Base-by-base conservation (phyloP, 1,140 invertebrate species). In the Acromyrmex heyeri region DNA sequence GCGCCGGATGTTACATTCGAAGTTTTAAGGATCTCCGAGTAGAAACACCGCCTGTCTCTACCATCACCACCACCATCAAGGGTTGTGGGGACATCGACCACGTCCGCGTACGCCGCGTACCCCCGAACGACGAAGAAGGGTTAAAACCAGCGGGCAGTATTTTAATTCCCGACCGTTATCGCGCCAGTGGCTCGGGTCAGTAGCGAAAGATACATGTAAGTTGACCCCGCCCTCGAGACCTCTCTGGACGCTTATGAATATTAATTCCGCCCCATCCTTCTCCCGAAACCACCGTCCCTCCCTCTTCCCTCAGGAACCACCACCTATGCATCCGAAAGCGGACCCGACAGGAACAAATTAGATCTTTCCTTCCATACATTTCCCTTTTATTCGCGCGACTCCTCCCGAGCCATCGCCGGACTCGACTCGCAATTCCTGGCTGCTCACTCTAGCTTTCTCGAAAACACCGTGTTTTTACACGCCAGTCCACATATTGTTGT, bases 281-380 rank as follows among this genome's bases (percentile, higher is more conserved):
- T 64, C 62, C 30, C 64, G 48, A 21, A 67, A 53, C 87, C 88
- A 65, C 69, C 69, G 65, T 27, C 24, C 44, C 76, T 65, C 44
- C 57, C 83, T 81, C 72, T 3, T 57, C 57, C 76, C 34, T 34
- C 65, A 62, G 69, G 27, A 83, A 61, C 79, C 79, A 61, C 79
- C 85, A 59, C 85, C 83, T 78, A 59, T 91, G 91, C 87, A 89
- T 82, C 87, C 92, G 91, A 93, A 93, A 94, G 92, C 91, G 94
- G 91, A 93, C 91, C 91, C 92, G 94, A 95, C 95, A 94, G 94
- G 94, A 95, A 95, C 95, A 95, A 95, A 95, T 95, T 95, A 95
- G 94, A 95, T 95, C 94, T 95, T 95, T 94, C 94, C 94, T 95
- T 95, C 93, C 94, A 94, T 95, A 94, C 92, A 95, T 95, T 95